Base-by-base conservation (phyloP, 2,888 invertebrate genomes). In the Phaonia tiefii region DNA sequence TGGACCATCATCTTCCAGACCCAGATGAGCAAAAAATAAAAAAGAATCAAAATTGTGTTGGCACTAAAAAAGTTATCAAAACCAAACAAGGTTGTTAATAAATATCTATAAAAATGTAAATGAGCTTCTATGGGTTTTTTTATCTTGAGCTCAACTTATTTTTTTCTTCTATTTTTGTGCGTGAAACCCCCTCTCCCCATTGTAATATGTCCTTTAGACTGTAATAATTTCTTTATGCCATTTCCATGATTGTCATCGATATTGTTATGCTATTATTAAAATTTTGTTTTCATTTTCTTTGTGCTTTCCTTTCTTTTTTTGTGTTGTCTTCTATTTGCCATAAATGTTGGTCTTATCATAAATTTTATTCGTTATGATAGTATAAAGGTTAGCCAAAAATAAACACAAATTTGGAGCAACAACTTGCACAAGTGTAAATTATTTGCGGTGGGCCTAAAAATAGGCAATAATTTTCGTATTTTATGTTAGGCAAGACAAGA, bases 41-140 rank as follows among this genome's bases (percentile, higher is more conserved):
- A n/a, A n/a, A n/a, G n/a, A n/a, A n/a, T n/a, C n/a, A 46, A 77
- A 2, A 25, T 37, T 22, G 31, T 49, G 58, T 67, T 67, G 58
- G 58, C 71, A 65, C 46, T 54, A 69, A 73, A 73, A 72, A 56
- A 22, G 7, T 77, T 66, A 74, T 77, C 77, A 54, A 42, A 77
- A 44, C 51, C 60, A 49, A 71, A 77, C 71, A 70, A 73, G 49
- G 31, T 73, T 69, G 58, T 26, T 81, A 79, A 82, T 74, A 79
- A 74, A 63, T 49, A 63, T 44, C 76, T 22, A 82, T 77, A 80
- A 75, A 79, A 80, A 79, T 72, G 74, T 77, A 79, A 82, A 82
- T 79, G 58, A 75, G 54, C 71, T 78, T 42, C 2, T 46, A 46
- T 15, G 13, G 17, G 44, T 44, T 39, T 54, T 13, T 54, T 31